Base-by-base conservation (phyloP, 2,797 vertebrate species). In the Phalloptychus januarius region DNA sequence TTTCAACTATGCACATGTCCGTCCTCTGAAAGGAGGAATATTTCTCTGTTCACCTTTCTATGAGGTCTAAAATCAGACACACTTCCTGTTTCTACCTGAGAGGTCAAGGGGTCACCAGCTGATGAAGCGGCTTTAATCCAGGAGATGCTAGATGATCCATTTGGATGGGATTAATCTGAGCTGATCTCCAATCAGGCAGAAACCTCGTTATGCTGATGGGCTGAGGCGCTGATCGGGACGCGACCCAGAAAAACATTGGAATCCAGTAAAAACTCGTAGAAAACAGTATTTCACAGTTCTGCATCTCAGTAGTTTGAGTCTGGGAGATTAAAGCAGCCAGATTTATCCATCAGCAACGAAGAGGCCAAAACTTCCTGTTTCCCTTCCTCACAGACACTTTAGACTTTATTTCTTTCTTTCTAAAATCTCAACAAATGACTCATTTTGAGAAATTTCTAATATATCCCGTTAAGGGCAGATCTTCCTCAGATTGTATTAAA, bases 121-220 rank as follows among this genome's bases (percentile, higher is more conserved):
- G 40, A 69, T 74, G 50, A 75, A 79, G 11, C 23, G 5, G 45
- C 3, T 28, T 8, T 42, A 67, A 7, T 52, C 46, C 20, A 69
- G 83, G 40, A 42, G 40, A 40, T 74, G 74, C 38, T 8, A 38
- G 63, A 45, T 25, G 75, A 82, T 71, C 79, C 74, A 16, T 3
- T 46, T 25, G 77, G 82, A 78, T 15, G 4, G 69, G 86, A 82
- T 81, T 87, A 81, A 74, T 61, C 31, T 67, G 63, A 67, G 63
- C 36, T 3, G 11, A 77, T 56, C 67, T 40, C 50, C 44, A 70
- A 28, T 76, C 77, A 77, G 6, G 38, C 16, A 7, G 69, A 72
- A 82, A 76, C 45, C 28, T 58, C 1, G 7, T 74, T 74, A 80
- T 15, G 1, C 40, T 58, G 78, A 76, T 80, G 78, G 33, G 48